Base-by-base conservation (phyloP, 2,888 invertebrate genomes). In the Tanytarsus gracilentus region DNA sequence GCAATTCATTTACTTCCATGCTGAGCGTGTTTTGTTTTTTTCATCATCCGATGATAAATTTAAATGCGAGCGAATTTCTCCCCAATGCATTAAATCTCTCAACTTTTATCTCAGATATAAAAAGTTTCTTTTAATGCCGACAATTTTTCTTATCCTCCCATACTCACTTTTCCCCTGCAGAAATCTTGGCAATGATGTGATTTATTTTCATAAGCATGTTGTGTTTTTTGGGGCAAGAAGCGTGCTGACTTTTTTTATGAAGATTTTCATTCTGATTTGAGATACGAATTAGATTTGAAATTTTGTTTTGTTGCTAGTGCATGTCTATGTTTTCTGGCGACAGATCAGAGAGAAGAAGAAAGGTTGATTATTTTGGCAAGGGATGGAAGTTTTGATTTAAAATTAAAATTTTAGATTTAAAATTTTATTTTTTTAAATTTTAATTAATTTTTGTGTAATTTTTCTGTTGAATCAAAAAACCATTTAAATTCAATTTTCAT, bases 1-100 rank as follows among this genome's bases (percentile, higher is more conserved):
- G 44, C 44, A 44, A 23, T 44, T 44, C 44, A 44, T 44, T 21
- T 44, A 44, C 44, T 44, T 18, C 23, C 44, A 44, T 44, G 9
- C 9, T 44, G 44, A 23, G 44, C 23, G 21, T 44, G n/a, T 33
- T 33, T 33, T 33, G 33, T 9, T 11, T 3, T 33, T 33, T 33
- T n/a, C n/a, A 33, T 33, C n/a, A 5, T 11, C 9, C 33, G 33
- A 33, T 33, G n/a, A 33, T 33, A n/a, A 33, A 2, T 9, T 44
- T 44, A 23, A 44, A 23, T 44, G 44, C 9, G 44, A 36, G 16
- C n/a, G 33, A 5, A 9, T 33, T 33, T 4, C n/a, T 33, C 6
- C n/a, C n/a, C n/a, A n/a, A n/a, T n/a, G n/a, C n/a, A n/a, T n/a
- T n/a, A n/a, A n/a, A n/a, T n/a, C n/a, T n/a, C n/a, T n/a, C n/a